Conservation (phyloP, 1,140 invertebrate species). For the Drosophila nebulosa region DNA sequence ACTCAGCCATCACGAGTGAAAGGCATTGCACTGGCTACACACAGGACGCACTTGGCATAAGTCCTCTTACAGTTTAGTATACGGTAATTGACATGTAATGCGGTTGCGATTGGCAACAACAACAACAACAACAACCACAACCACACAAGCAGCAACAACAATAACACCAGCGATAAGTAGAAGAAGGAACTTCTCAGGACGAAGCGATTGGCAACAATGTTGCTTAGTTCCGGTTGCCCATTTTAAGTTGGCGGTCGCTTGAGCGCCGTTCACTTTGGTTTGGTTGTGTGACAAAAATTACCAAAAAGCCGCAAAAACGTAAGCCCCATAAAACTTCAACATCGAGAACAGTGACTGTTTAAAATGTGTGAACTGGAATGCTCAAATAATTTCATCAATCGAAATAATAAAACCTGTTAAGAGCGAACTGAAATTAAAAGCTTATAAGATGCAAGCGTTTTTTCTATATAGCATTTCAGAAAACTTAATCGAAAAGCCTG, state of each 20-base stretch:
- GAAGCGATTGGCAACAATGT: constrained; percentile 63
- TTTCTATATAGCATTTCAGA: too few relatives aligned
- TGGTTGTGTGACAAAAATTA: constrained; percentile 52
- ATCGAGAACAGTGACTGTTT: neutral
- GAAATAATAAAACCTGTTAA: too few relatives aligned
- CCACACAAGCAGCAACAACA: constrained; percentile 58
- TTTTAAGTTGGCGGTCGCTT: constrained; percentile 47
- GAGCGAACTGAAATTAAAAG: too few relatives aligned
- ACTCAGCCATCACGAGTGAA: constrained; percentile 25
- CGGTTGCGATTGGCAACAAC: constrained; percentile 75
- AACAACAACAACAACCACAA: constrained; percentile 34
- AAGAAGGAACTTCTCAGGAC: neutral
- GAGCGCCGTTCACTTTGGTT: neutral
- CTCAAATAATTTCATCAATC: too few relatives aligned
- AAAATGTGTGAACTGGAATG: neutral
- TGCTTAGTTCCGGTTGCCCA: constrained; percentile 63
- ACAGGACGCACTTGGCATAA: constrained; percentile 62
- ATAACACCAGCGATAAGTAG: constrained; percentile 24
- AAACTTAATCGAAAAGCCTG: neutral
- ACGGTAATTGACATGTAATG: constrained; percentile 78
- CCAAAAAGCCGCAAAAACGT: constrained; percentile 37
- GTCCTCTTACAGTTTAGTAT: constrained; percentile 70
- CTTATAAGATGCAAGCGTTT: too few relatives aligned
- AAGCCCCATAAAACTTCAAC: constrained; percentile 46
- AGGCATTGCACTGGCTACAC: constrained; percentile 17